Base-by-base conservation (phyloP, 1,140 invertebrate genomes). In the Anoplolepis gracilipes region DNA sequence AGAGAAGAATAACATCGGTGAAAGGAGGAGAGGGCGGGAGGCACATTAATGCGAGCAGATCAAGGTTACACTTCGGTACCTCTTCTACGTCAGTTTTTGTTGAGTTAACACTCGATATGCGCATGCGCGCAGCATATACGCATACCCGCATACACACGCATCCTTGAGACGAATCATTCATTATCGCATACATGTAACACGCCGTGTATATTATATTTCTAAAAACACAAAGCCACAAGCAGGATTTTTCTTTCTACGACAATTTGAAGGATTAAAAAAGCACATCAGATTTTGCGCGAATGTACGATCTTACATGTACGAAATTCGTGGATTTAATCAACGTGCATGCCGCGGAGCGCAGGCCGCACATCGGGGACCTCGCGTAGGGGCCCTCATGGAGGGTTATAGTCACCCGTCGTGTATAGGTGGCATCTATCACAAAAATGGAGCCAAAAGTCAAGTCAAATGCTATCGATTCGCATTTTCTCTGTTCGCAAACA, bases 31-130 rank as follows among this genome's bases (percentile, higher is more conserved):
- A 85, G 86, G n/a, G n/a, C n/a, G n/a, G 78, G 78, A 70, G 76
- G 85, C 88, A 89, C 76, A 67, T 85, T 88, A 91, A 91, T 89
- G 90, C 89, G 90, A 86, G 69, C 89, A 88, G 92, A 93, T 92
- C 92, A 93, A 93, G 93, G 93, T 93, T 93, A 93, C 92, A 90
- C 91, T 90, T 88, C 86, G 90, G 84, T 85, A 75, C 46, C 84
- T 87, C 84, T 62, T 53, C 85, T 90, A 90, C 90, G 90, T 90
- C 89, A 92, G 88, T 69, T 87, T 87, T 61, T 62, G 78, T 65
- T 55, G 85, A 85, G 87, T 89, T 88, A 89, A 73, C 79, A 67
- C 55, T 49, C 46, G 46, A 49, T 4, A 49, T 49, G 64, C 53
- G 78, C 67, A 13, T 77, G 78, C 84, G 79, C 46, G 6, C 59